A percentile compares a stretch with the other conserved stretches of the same genome.
Conservation (phyloP, 2,113 vertebrate species). For the Rhynchomys soricoides region DNA sequence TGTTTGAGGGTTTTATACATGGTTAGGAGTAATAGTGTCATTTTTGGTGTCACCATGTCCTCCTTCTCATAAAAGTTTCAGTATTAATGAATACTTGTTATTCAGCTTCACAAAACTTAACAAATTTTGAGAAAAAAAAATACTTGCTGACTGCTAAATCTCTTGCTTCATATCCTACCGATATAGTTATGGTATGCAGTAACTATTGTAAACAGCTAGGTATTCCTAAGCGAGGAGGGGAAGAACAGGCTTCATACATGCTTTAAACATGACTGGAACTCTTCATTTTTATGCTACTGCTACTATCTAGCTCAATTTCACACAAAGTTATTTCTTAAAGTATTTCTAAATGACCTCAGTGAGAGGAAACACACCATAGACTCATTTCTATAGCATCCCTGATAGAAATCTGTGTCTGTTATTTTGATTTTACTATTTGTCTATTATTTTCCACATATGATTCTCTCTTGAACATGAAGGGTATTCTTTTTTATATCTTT, state of each 20-base stretch:
- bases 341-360: not conserved
- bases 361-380: rapidly evolving
- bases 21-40: not conserved
- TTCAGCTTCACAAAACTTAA: conserved; percentile 45
- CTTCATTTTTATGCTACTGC: not conserved
- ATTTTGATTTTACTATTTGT: not conserved
- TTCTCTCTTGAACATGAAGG: not conserved
- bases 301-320: not conserved
- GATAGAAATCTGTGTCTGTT: not conserved
- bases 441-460: not conserved
- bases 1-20: not conserved
- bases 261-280: rapidly evolving
- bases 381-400: not conserved
- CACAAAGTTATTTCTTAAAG: not conserved
- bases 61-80: not conserved
- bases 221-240: conserved; percentile 62
- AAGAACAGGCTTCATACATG: not conserved
- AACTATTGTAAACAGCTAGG: conserved; percentile 68
- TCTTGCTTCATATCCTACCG: conserved; percentile 37
- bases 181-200: not conserved
- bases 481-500: not conserved
- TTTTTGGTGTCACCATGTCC: not conserved
- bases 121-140: conserved; percentile 32
- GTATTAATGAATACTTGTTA: conserved; percentile 4
- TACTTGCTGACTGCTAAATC: not conserved